Evolutionary conservation across 2,888 invertebrate species (phyloP).

Genomic region (Sicus ferrugineus): DNA sequence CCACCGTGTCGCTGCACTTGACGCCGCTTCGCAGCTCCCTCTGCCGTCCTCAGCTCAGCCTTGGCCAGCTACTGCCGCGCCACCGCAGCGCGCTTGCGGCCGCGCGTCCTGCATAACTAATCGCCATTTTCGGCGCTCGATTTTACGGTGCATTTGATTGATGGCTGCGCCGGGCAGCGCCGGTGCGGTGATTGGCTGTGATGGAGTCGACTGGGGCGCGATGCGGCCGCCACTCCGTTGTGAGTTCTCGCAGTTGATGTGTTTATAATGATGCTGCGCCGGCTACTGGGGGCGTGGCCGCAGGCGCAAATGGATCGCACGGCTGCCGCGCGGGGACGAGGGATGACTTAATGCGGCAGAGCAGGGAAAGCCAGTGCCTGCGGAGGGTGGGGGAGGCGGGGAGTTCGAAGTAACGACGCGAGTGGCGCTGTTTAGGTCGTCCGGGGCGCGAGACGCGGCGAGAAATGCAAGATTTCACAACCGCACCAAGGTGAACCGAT

Average conservation of each 20-base stretch:
- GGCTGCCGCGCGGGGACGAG: no score
- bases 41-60: conserved; percentile 18
- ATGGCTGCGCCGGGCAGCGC: conserved; percentile 48
- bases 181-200: conserved; percentile 39
- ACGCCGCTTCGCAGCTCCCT: conserved; percentile 33
- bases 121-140: conserved; percentile 35
- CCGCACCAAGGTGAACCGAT: no score
- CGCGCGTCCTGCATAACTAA: conserved; percentile 61
- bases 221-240: neutral
- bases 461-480: no score
- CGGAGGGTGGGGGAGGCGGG: no score
- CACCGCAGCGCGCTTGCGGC: conserved; percentile 11
- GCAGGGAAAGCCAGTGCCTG: no score
- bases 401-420: no score
- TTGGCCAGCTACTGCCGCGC: conserved; percentile 48
- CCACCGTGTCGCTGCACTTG: no score
- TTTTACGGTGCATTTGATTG: conserved; percentile 47
- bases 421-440: no score
- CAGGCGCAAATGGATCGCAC: conserved; percentile 18
- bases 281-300: conserved; percentile 52
- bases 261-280: conserved; percentile 59
- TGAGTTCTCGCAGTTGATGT: conserved; percentile 51
- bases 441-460: no score
- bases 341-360: no score
- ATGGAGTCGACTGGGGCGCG: conserved; percentile 13